Conservation (phyloP, 2,888 invertebrate species). For the Coelinius sp. region DNA sequence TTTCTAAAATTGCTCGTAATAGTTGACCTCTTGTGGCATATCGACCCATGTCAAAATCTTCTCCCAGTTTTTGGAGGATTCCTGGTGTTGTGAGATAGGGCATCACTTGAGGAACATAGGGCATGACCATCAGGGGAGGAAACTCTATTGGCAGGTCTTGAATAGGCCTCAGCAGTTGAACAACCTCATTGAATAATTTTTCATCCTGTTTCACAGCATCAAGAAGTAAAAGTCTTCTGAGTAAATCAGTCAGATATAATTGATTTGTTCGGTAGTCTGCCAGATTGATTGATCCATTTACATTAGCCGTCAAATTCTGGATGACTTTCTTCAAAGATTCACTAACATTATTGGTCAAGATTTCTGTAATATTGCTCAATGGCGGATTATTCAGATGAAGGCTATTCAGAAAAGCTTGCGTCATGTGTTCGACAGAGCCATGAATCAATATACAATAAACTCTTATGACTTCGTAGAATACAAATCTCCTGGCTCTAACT, state of each 20-base stretch:
- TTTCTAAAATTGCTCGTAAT: slow-evolving; percentile 35
- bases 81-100: slow-evolving; percentile 10
- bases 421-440: slow-evolving; percentile 2
- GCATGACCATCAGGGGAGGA: neutral
- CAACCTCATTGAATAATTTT: slow-evolving; percentile 31
- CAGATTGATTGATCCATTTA: neutral
- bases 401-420: neutral
- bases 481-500: slow-evolving; percentile 30
- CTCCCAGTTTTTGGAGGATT: slow-evolving; percentile 26
- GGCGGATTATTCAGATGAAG: neutral
- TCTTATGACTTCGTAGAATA: slow-evolving; percentile 38
- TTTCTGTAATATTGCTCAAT: slow-evolving; percentile 4
- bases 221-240: slow-evolving; percentile 10
- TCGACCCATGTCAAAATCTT: slow-evolving; percentile 37
- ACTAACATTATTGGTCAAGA: slow-evolving; percentile 16
- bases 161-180: slow-evolving; percentile 27
- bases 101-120: neutral
- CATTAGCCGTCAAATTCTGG: neutral
- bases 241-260: slow-evolving; percentile 13
- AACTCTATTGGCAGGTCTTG: slow-evolving; percentile 25
- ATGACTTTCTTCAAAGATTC: neutral
- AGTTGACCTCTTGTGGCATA: slow-evolving; percentile 33
- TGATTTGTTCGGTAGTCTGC: slow-evolving; percentile 29
- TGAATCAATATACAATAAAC: slow-evolving; percentile 36
- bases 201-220: neutral